These are phyloP conservation scores for Tiliqua scincoides DNA, from an alignment of 2,113 vertebrate species.

Conservation along the genomic window DNA sequence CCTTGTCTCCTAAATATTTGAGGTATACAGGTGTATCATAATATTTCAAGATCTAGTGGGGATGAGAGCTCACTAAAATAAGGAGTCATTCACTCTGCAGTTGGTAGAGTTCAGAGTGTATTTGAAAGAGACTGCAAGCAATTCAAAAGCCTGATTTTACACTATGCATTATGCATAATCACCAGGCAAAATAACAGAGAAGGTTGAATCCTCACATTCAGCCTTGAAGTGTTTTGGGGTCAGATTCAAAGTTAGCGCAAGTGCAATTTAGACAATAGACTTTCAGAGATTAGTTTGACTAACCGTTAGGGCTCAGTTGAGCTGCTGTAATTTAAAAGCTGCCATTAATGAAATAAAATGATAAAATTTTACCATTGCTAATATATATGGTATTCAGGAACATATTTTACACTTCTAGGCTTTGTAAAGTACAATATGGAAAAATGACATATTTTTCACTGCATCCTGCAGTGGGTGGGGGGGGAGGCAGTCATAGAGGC, in stretches of 20 bases:
- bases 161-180: constrained; percentile 14
- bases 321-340: background rate
- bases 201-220: background rate
- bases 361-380: background rate
- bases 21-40: background rate
- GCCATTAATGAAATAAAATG: background rate
- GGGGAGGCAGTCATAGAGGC: too few relatives aligned
- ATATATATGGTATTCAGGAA: background rate
- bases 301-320: background rate
- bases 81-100: constrained; percentile 6
- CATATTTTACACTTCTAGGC: background rate
- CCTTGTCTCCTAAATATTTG: constrained; percentile 19
- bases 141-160: background rate
- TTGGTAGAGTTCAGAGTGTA: constrained; percentile 20
- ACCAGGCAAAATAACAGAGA: background rate
- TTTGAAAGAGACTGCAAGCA: constrained; percentile 20
- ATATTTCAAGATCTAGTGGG: constrained; percentile 12
- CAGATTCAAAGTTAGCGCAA: accelerated
- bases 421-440: background rate
- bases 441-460: background rate
- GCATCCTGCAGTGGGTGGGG: too few relatives aligned
- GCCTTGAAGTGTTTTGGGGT: background rate
- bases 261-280: constrained; percentile 18
- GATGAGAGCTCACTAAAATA: constrained; percentile 36
- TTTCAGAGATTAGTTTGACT: background rate